Conservation (phyloP, 2,113 vertebrate genomes). For the Eulacestoma nigropectus region DNA sequence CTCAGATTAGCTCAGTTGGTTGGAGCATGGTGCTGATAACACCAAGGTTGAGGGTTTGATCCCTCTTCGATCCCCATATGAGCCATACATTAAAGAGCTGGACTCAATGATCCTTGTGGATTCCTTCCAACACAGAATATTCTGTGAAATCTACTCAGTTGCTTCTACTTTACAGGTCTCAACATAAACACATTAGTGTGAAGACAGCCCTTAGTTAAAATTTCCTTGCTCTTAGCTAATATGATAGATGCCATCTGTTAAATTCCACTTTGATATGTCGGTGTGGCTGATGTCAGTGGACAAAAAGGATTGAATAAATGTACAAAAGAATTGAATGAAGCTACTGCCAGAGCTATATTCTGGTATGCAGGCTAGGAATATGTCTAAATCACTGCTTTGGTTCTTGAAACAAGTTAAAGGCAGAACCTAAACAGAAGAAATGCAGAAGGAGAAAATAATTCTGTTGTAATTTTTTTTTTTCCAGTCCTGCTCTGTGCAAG, state of each 20-base stretch:
- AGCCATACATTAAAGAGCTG: not conserved
- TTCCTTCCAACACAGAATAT: not conserved
- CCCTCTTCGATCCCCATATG: accelerated
- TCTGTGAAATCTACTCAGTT: not conserved
- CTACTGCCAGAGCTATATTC: not conserved
- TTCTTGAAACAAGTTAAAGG: not conserved
- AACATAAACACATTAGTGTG: not conserved
- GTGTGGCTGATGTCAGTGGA: not conserved
- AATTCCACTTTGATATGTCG: not conserved
- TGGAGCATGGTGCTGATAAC: not conserved
- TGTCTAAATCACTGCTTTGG: not conserved
- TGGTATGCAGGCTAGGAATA: not conserved
- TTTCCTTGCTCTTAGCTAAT: not conserved
- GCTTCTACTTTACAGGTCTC: not conserved
- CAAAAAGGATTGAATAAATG: not conserved
- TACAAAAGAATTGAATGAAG: not conserved
- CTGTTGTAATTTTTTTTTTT: not conserved
- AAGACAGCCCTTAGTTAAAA: not conserved
- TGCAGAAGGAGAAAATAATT: not conserved
- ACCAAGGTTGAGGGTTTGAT: not conserved
- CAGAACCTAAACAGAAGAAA: not conserved
- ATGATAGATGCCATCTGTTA: not conserved
- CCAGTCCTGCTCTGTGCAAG: conserved; percentile 81
- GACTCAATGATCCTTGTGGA: not conserved
- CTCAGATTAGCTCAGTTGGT: not conserved